Evolutionary conservation across 1,140 invertebrate species (phyloP).

Genomic region (Arctopsyche grandis): DNA sequence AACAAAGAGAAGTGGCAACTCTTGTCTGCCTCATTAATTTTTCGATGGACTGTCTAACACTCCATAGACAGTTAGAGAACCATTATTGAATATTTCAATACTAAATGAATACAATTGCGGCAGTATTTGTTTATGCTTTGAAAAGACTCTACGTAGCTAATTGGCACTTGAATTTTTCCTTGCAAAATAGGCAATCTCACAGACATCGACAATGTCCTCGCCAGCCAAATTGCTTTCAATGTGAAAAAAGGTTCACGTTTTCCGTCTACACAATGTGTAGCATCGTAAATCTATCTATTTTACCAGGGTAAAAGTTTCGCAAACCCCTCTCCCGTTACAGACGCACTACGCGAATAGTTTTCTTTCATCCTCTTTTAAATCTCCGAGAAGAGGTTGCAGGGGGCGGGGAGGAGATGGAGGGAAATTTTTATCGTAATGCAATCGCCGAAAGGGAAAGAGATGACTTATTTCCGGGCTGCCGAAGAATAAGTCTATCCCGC

Average conservation of each 20-base stretch:
- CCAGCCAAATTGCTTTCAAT: too few relatives aligned
- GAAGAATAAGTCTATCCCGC: constrained; percentile 30
- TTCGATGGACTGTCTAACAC: too few relatives aligned
- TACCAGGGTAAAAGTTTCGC: neutral
- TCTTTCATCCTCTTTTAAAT: constrained; percentile 31
- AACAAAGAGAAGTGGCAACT: too few relatives aligned
- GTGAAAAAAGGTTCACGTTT: neutral
- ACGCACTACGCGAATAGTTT: constrained; percentile 5
- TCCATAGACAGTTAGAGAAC: too few relatives aligned
- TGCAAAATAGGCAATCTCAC: too few relatives aligned
- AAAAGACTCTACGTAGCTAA: too few relatives aligned
- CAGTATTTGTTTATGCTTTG: too few relatives aligned
- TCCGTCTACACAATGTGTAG: neutral
- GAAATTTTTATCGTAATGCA: constrained; percentile 36
- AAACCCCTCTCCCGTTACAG: neutral
- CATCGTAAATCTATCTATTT: constrained; percentile 22
- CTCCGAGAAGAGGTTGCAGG: neutral
- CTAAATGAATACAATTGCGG: too few relatives aligned
- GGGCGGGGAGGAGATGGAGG: neutral
- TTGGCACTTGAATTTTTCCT: too few relatives aligned
- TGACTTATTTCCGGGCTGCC: constrained; percentile 33
- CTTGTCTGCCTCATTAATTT: too few relatives aligned
- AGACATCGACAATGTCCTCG: too few relatives aligned
- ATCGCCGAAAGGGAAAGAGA: constrained; percentile 32
- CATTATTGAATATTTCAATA: too few relatives aligned